These are phyloP conservation scores for Melanotaenia parkinsoni DNA, from an alignment of 2,797 vertebrate genomes.

Conservation along the genomic window DNA sequence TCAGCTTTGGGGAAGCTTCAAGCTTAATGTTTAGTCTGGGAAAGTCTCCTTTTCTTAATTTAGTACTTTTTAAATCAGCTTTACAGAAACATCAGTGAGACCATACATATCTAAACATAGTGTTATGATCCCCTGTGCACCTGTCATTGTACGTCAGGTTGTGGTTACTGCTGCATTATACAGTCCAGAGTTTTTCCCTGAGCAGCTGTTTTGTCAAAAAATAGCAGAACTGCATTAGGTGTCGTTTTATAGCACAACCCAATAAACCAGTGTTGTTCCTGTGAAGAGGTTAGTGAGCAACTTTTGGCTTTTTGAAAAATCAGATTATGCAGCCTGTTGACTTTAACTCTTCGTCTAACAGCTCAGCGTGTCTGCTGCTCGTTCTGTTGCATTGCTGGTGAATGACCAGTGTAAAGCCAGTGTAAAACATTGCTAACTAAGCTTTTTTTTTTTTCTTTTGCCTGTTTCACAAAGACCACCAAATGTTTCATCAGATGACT, in stretches of 20 bases:
- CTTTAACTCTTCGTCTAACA: not conserved
- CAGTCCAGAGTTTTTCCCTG: not conserved
- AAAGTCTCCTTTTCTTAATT: not conserved
- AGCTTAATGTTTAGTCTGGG: not conserved
- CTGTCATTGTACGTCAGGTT: too few relatives aligned
- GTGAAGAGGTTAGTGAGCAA: not conserved
- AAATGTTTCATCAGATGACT: not conserved
- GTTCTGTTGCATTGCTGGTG: too few relatives aligned
- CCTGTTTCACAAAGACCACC: not conserved
- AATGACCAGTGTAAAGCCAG: too few relatives aligned
- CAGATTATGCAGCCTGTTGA: not conserved
- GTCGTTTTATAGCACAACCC: not conserved
- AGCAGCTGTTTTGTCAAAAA: not conserved
- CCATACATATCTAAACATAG: not conserved
- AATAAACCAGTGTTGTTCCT: not conserved
- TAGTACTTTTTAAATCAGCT: not conserved
- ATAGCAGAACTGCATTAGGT: not conserved
- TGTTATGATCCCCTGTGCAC: not conserved
- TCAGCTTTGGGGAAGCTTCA: not conserved
- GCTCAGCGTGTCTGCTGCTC: not conserved
- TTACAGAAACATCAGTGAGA: not conserved
- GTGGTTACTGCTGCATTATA: not conserved
- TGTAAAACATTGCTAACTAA: not conserved
- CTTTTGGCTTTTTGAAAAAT: not conserved
- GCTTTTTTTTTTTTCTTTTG: too few relatives aligned